Evolutionary conservation across 2,888 invertebrate species (phyloP).

Genomic region (Lasioglossum lativentre): DNA sequence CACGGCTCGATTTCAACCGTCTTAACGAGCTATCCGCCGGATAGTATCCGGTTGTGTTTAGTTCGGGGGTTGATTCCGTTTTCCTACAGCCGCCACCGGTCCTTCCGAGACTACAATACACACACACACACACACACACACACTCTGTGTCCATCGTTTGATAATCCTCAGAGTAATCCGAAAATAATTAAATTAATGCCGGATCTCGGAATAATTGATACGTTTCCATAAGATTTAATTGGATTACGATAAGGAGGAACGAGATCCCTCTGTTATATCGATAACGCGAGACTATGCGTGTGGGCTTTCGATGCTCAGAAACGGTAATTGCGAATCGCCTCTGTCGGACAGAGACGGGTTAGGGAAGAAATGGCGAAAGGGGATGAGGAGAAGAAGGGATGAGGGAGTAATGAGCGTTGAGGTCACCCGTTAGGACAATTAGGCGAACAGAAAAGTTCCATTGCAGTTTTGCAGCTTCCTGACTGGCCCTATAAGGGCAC

Average conservation of each 20-base stretch:
- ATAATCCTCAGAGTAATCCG: constrained; percentile 6
- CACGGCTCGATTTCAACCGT: constrained; percentile 56
- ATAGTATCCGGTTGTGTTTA: constrained; percentile 28
- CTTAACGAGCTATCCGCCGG: constrained; percentile 63
- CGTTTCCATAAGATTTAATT: constrained; percentile 37
- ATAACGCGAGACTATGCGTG: constrained; percentile 32
- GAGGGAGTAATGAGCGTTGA: constrained; percentile 57
- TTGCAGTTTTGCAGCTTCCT: constrained; percentile 56
- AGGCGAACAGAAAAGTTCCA: constrained; percentile 74
- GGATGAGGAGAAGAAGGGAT: constrained; percentile 12
- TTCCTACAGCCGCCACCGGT: constrained; percentile 24
- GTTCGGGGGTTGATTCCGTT: constrained; percentile 45
- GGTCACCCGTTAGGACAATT: constrained; percentile 71
- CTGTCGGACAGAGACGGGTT: background rate
- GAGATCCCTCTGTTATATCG: constrained; percentile 31
- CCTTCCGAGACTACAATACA: constrained; percentile 8
- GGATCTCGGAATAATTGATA: constrained; percentile 39
- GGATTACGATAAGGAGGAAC: constrained; percentile 50
- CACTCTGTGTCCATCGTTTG: constrained; percentile 18
- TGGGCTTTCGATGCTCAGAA: background rate
- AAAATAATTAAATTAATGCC: constrained; percentile 7
- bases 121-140: no score
- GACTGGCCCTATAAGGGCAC: constrained; percentile 57
- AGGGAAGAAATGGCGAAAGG: background rate
- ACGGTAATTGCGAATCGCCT: constrained; percentile 38